phyloP scores from a whole-genome alignment of 2,888 invertebrate genomes.

The Conistra vaccinii region DNA sequence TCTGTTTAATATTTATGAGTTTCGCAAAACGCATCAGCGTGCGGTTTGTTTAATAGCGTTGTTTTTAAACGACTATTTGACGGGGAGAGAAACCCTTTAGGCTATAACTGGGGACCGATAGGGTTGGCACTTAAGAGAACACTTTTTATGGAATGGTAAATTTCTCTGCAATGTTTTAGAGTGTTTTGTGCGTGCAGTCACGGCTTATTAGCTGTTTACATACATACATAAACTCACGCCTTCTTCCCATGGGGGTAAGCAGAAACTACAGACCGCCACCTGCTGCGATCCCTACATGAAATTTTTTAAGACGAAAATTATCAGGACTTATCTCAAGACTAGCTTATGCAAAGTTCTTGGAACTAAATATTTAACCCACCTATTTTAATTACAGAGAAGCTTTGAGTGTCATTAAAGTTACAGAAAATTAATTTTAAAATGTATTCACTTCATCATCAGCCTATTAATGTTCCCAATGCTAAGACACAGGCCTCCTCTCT shows the following conservation, averaged over 20 bases:
- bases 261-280: too few relatives aligned
- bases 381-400: too few relatives aligned
- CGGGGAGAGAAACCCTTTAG: constrained; percentile 86
- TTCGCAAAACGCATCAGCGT: constrained; percentile 87
- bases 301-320: neutral
- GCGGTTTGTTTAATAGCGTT: constrained; percentile 90
- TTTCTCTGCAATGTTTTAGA: neutral
- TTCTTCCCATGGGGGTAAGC: too few relatives aligned
- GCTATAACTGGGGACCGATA: constrained; percentile 80
- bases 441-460: too few relatives aligned
- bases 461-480: too few relatives aligned
- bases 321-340: neutral
- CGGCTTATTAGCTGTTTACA: too few relatives aligned
- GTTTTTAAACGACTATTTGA: constrained; percentile 89
- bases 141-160: neutral
- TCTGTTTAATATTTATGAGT: constrained; percentile 88
- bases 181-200: too few relatives aligned
- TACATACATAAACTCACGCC: too few relatives aligned
- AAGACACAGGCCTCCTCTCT: too few relatives aligned
- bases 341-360: neutral
- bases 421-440: neutral
- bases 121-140: constrained; percentile 73
- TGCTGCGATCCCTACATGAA: too few relatives aligned
- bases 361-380: too few relatives aligned
- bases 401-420: too few relatives aligned